Evolutionary conservation across 2,888 invertebrate species (phyloP).

Genomic region (Mimachlamys varia): DNA sequence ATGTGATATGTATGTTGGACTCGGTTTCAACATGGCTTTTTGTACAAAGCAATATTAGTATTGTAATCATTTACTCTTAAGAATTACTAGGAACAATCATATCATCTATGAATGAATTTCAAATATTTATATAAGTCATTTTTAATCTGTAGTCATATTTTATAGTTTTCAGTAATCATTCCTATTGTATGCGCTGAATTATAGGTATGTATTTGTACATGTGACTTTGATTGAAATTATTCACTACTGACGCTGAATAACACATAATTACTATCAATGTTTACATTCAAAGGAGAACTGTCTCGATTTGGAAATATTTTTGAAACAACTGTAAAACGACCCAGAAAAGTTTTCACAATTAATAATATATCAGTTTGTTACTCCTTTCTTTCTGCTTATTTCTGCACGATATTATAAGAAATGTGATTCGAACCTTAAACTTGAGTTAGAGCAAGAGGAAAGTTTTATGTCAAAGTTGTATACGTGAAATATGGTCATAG

Average conservation of each 20-base stretch:
- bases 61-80: background rate
- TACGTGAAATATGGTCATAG: no score
- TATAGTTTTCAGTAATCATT: constrained; percentile 10
- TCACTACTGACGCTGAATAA: background rate
- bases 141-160: constrained; percentile 20
- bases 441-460: no score
- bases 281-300: background rate
- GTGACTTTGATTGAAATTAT: background rate
- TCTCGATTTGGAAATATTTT: background rate
- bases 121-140: background rate
- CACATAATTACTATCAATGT: background rate
- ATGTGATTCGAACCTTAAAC: no score
- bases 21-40: background rate
- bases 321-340: background rate
- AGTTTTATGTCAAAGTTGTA: no score
- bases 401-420: no score
- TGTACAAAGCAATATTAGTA: constrained; percentile 7
- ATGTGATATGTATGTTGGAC: background rate
- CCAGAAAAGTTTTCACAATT: background rate
- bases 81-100: background rate
- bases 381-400: no score
- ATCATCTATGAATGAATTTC: constrained; percentile 1
- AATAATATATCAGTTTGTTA: no score
- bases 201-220: background rate
- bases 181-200: background rate